Conservation (phyloP, 2,888 invertebrate species). For the Fabriciana adippe region DNA sequence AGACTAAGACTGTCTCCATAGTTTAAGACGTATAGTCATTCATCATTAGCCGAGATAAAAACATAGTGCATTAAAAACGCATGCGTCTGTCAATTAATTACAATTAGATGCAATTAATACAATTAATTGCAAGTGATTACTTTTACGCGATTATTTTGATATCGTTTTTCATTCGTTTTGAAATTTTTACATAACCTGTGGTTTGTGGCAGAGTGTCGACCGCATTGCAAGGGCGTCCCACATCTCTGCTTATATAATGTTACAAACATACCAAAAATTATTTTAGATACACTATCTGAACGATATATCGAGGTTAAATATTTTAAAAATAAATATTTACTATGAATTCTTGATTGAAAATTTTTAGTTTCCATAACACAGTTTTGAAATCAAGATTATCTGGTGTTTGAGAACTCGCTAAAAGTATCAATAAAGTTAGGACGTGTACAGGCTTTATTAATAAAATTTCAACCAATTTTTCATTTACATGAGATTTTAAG, state of each 20-base stretch:
- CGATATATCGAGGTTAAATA: too few species aligned
- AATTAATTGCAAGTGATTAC: constrained; percentile 12
- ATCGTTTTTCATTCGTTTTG: constrained; percentile 15
- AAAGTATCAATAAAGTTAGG: too few species aligned
- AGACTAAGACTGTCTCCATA: too few species aligned
- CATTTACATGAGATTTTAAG: too few species aligned
- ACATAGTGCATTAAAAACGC: constrained; percentile 3
- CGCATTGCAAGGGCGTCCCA: constrained; percentile 46
- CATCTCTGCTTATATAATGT: constrained; percentile 43
- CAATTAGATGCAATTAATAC: constrained; percentile 6
- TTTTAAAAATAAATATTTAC: too few species aligned
- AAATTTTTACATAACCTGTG: constrained; percentile 41
- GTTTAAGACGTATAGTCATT: too few species aligned
- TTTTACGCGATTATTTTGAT: constrained; percentile 25
- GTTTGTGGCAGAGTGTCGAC: constrained; percentile 42
- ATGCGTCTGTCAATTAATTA: constrained; percentile 14
- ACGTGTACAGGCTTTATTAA: too few species aligned
- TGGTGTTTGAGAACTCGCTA: too few species aligned
- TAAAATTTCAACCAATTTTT: too few species aligned
- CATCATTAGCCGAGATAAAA: constrained; percentile 12
- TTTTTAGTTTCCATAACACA: too few species aligned
- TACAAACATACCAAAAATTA: constrained; percentile 35
- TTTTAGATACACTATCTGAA: not conserved
- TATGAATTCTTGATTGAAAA: too few species aligned
- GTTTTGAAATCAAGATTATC: too few species aligned